Percentiles rank a stretch among this genome's conserved stretches.
Evolutionary conservation across 2,797 vertebrate species (phyloP).

Genomic region (Alca torda): DNA sequence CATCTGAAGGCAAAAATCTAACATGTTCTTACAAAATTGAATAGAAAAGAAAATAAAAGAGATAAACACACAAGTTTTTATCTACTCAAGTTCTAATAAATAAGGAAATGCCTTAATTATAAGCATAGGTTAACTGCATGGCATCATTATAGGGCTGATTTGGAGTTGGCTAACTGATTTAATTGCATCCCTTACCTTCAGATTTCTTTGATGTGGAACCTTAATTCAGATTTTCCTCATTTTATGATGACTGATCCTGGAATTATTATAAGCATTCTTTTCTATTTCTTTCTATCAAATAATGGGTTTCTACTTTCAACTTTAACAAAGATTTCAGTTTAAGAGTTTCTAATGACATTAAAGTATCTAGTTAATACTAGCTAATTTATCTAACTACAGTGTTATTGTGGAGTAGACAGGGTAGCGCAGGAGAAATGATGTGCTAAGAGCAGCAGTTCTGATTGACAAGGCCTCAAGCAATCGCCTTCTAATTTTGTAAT

Average conservation of each 20-base stretch:
- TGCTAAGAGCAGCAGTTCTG: not conserved
- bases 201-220: constrained; percentile 19
- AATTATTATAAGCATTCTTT: not conserved
- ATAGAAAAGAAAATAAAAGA: not conserved
- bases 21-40: not conserved
- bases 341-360: not conserved
- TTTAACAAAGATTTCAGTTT: not conserved
- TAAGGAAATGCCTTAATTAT: constrained; percentile 3
- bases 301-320: not conserved
- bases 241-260: not conserved
- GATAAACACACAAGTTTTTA: not conserved
- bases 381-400: not conserved
- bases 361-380: not conserved
- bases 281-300: not conserved
- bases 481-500: not conserved
- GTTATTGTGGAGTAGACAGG: not conserved
- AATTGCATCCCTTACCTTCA: constrained; percentile 11
- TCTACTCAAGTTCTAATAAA: not conserved
- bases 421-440: not conserved
- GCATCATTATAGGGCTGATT: not conserved
- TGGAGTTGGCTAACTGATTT: not conserved
- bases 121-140: not conserved
- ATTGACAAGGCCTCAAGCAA: not conserved
- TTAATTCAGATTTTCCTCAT: constrained; percentile 8
- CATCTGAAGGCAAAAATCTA: not conserved